Percentiles rank a stretch among this genome's conserved stretches.
Evolutionary conservation across 2,113 vertebrate species (phyloP).

Genomic region (Urocynchramus pylzowi): DNA sequence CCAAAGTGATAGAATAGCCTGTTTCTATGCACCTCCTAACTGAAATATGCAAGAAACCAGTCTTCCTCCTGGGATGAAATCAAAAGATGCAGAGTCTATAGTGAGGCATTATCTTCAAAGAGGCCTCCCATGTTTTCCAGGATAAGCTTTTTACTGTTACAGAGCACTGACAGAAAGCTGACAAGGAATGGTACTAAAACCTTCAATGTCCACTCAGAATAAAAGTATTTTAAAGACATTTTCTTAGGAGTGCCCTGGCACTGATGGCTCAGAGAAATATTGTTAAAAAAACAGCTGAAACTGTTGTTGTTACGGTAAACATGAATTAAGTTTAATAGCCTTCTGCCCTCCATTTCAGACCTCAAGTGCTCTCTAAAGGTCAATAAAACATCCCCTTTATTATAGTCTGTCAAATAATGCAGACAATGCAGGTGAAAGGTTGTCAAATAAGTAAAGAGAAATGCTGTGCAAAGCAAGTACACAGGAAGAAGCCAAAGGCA

Average conservation of each 20-base stretch:
- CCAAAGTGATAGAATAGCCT: background rate
- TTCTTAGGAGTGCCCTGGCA: background rate
- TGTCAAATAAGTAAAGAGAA: conserved; percentile 4
- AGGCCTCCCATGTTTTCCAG: background rate
- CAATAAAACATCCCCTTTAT: conserved; percentile 18
- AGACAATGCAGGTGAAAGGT: conserved; percentile 19
- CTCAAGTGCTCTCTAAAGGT: conserved; percentile 16
- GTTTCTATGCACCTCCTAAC: background rate
- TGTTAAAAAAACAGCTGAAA: background rate
- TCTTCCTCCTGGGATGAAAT: background rate
- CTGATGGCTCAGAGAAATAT: background rate
- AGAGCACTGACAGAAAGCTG: background rate
- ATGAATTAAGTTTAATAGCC: background rate
- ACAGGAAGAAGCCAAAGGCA: background rate
- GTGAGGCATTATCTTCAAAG: background rate
- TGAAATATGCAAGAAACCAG: background rate
- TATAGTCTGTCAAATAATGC: conserved; percentile 9
- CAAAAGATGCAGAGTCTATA: background rate
- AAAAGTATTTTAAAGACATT: background rate
- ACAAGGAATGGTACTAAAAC: background rate
- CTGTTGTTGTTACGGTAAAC: conserved; percentile 4
- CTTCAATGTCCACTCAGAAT: background rate
- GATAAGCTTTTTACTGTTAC: background rate
- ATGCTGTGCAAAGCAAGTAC: background rate
- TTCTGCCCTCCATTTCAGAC: background rate